Conservation (phyloP, 2,113 vertebrate species). For the Callocephalon fimbriatum region DNA sequence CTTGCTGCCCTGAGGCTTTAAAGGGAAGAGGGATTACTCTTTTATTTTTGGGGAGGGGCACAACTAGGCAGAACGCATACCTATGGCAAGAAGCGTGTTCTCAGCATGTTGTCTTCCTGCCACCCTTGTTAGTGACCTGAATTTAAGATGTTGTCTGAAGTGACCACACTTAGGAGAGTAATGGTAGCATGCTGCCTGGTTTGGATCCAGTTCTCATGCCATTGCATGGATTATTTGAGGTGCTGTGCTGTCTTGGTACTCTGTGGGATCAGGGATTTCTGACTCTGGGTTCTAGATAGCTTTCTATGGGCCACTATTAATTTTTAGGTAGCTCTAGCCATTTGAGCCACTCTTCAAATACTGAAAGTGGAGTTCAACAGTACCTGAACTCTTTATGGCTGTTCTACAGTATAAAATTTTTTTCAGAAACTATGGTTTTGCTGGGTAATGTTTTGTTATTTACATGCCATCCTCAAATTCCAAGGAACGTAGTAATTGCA, state of each 20-base stretch:
- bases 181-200: neutral
- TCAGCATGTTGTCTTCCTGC: neutral
- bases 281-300: accelerated
- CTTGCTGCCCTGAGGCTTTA: neutral
- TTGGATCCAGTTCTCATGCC: neutral
- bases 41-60: too few species aligned
- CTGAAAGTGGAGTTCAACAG: neutral
- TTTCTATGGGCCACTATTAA: too few species aligned
- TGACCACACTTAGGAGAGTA: accelerated
- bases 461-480: neutral
- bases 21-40: neutral
- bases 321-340: neutral
- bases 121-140: neutral
- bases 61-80: accelerated
- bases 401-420: neutral
- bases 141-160: neutral
- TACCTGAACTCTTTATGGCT: neutral
- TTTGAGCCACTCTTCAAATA: neutral
- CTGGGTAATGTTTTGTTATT: neutral
- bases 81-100: accelerated
- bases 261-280: neutral
- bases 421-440: neutral
- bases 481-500: neutral
- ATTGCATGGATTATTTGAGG: neutral
- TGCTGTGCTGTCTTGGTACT: neutral